Base-by-base conservation (phyloP, 1,140 invertebrate species). In the Drosophila pandora region DNA sequence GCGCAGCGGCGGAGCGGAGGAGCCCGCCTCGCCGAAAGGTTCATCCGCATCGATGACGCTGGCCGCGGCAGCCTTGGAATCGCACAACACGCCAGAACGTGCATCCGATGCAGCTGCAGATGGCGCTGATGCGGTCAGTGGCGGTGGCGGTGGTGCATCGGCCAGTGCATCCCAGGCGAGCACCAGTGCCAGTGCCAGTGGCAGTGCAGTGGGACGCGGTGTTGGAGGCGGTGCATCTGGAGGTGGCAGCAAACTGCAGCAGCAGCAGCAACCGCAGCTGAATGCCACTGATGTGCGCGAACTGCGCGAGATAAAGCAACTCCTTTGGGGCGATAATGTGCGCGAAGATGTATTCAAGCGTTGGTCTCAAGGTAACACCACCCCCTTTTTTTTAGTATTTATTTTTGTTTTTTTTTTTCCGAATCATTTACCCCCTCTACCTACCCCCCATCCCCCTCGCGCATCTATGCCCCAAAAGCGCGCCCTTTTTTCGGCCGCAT, bases 281-380 rank as follows among this genome's bases (percentile, higher is more conserved):
- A 74, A 50, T 53, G 73, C 68, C 34, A 72, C 56, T 23, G 85
- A 90, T 84, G 92, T 91, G 69, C 88, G 90, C 34, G 94, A 95
- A 79, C 92, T 95, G 84, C 90, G 93, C 67, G 95, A 95, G 73
- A 94, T 97, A 45, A 94, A 94, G 80, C 94, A 94, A 37, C 92
- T 97, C 59, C 92, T 98, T 28, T 98, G 97, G 97, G 97, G 97
- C 54, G 93, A 94, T 62, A 93, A 93, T 83, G 94, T 97, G 37
- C 96, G 96, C 89, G 95, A 95, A 74, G 97, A 98, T 80, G 95
- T 97, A 61, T 98, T 98, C 91, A 93, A 94, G 75, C 94, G 97
- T 90, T 98, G 97, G 97, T 96, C 96, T 56, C 97, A 98, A 94
- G 96, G 96, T 96, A 93, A 90, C 52, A 32, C 37, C 34, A 47